These are phyloP conservation scores for Hippoglossus hippoglossus DNA, from an alignment of 2,797 vertebrate genomes.

Conservation along the genomic window DNA sequence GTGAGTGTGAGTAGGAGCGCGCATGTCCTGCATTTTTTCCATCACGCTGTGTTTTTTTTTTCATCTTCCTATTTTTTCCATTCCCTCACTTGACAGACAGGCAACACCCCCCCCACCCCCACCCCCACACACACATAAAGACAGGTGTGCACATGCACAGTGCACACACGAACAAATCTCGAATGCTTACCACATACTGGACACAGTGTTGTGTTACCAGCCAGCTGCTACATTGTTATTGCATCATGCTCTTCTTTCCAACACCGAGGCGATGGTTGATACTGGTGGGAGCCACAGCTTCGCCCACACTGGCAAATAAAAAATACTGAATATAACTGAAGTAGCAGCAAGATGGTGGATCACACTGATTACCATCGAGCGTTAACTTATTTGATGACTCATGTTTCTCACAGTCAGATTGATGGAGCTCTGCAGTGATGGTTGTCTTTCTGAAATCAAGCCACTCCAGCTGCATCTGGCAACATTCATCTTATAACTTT, in stretches of 20 bases:
- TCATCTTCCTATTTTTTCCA: slow-evolving; percentile 80
- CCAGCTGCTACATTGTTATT: slow-evolving; percentile 19
- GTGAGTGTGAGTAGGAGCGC: background rate
- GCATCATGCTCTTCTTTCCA: slow-evolving; percentile 13
- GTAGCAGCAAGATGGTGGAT: too few relatives aligned
- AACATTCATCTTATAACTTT: too few relatives aligned
- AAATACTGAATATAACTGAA: background rate
- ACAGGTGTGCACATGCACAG: slow-evolving; percentile 15
- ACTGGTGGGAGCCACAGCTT: background rate
- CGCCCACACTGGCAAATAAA: background rate
- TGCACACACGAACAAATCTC: background rate
- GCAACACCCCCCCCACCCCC: slow-evolving; percentile 1
- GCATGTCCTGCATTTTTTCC: slow-evolving; percentile 74
- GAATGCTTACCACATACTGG: background rate
- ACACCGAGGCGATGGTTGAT: background rate
- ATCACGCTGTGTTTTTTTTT: slow-evolving; percentile 72
- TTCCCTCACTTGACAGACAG: slow-evolving; percentile 60
- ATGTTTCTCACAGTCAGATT: too few relatives aligned
- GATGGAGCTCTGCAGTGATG: too few relatives aligned
- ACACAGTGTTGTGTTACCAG: slow-evolving; percentile 6
- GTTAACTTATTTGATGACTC: too few relatives aligned
- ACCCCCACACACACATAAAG: slow-evolving; percentile 3
- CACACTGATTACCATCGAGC: too few relatives aligned
- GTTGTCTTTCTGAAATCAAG: too few relatives aligned
- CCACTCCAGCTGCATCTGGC: too few relatives aligned